Evolutionary conservation across 1,140 invertebrate species (phyloP).

Genomic region (Microplitis demolitor): DNA sequence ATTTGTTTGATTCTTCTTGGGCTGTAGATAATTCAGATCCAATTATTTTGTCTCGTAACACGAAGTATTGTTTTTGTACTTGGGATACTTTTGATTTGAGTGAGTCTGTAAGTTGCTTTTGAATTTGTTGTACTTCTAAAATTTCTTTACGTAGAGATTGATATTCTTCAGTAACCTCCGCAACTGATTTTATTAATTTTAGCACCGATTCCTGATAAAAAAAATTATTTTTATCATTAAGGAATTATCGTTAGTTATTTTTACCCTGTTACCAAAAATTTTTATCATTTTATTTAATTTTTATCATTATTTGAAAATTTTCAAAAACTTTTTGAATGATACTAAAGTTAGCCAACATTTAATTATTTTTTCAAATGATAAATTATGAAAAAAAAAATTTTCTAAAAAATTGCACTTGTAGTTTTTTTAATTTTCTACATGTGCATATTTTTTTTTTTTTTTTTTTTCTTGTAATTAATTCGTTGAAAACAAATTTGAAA

Average conservation of each 20-base stretch:
- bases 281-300: constrained; percentile 8
- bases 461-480: no score
- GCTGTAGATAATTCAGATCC: constrained; percentile 32
- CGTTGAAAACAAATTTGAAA: no score
- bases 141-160: constrained; percentile 65
- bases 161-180: constrained; percentile 66
- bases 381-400: no score
- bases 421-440: no score
- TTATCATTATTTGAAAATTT: no score
- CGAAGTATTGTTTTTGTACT: constrained; percentile 57
- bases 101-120: constrained; percentile 65
- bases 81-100: constrained; percentile 57
- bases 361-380: no score
- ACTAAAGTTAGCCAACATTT: no score
- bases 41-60: constrained; percentile 50
- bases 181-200: constrained; percentile 63
- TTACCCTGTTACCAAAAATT: no score
- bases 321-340: no score
- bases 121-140: constrained; percentile 64
- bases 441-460: no score
- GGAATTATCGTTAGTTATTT: no score
- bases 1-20: constrained; percentile 29
- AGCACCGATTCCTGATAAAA: constrained; percentile 59
- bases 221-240: constrained; percentile 25
- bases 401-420: no score